phyloP scores from a whole-genome alignment of 2,113 vertebrate species.

The Camelus bactrianus region DNA sequence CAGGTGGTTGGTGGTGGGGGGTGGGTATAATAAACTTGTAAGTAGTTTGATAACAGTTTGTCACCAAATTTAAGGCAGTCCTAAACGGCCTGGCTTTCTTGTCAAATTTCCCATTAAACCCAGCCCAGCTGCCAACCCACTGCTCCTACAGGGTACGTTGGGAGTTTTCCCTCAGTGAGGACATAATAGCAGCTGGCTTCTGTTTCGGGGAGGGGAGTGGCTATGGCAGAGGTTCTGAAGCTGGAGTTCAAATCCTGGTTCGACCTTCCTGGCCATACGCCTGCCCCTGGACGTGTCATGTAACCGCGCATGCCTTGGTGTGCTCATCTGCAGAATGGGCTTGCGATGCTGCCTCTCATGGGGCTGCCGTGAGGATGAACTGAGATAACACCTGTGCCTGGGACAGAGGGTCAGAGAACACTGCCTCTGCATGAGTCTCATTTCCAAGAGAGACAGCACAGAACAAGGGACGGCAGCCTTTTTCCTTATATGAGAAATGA shows the following conservation, averaged over 20 bases:
- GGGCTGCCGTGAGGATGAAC: background rate
- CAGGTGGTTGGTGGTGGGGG: background rate
- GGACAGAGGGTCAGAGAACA: background rate
- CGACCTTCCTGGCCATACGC: background rate
- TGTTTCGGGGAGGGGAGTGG: background rate
- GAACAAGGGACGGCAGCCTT: fast-evolving
- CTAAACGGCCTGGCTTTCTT: background rate
- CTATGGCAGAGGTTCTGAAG: background rate
- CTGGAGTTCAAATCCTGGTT: background rate
- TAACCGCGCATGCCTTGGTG: background rate
- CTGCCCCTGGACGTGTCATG: background rate
- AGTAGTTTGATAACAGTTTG: background rate
- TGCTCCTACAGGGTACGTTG: background rate
- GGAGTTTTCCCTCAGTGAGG: background rate
- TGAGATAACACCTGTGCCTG: fast-evolving
- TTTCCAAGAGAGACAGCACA: background rate
- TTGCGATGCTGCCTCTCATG: fast-evolving
- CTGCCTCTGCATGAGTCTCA: background rate
- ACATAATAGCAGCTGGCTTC: background rate
- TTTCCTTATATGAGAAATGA: background rate
- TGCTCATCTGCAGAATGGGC: background rate
- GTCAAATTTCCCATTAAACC: background rate
- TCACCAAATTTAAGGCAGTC: background rate
- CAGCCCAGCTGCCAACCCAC: background rate
- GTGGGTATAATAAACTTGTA: background rate